Conservation (phyloP, 2,888 invertebrate genomes). For the Chrysolina oricalcia region DNA sequence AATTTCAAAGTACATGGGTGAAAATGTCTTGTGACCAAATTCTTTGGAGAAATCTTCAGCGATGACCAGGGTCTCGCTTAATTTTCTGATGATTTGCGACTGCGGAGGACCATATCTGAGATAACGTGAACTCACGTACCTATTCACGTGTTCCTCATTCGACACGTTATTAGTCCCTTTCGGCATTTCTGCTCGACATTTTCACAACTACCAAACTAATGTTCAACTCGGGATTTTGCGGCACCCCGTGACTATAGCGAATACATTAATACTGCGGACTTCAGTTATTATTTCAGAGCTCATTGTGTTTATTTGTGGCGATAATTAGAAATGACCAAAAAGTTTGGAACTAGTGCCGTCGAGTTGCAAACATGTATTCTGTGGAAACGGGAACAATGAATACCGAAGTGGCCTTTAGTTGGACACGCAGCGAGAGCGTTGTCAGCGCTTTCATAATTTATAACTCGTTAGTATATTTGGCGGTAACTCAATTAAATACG, state of each 20-base stretch:
- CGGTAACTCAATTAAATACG: constrained; percentile 2
- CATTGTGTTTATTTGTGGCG: constrained; percentile 6
- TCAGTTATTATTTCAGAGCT: neutral
- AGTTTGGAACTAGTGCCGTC: neutral
- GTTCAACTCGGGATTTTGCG: neutral
- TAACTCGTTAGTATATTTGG: constrained; percentile 2
- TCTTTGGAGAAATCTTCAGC: too few species aligned
- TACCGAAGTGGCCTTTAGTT: neutral
- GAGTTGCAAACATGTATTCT: neutral
- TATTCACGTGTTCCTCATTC: too few species aligned
- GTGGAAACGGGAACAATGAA: constrained; percentile 6
- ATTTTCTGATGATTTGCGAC: too few species aligned
- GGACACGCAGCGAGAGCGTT: neutral
- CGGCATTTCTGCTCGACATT: too few species aligned
- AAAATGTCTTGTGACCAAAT: too few species aligned
- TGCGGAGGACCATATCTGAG: too few species aligned
- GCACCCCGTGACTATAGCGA: neutral
- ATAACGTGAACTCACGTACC: too few species aligned
- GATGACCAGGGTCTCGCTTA: too few species aligned
- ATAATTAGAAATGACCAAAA: constrained; percentile 9
- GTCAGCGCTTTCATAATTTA: constrained; percentile 7
- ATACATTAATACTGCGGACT: constrained; percentile 5
- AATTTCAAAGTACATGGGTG: too few species aligned
- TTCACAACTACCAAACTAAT: neutral
- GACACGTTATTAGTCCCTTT: too few species aligned